phyloP scores from a whole-genome alignment of 2,113 vertebrate species.

The Castor canadensis region DNA sequence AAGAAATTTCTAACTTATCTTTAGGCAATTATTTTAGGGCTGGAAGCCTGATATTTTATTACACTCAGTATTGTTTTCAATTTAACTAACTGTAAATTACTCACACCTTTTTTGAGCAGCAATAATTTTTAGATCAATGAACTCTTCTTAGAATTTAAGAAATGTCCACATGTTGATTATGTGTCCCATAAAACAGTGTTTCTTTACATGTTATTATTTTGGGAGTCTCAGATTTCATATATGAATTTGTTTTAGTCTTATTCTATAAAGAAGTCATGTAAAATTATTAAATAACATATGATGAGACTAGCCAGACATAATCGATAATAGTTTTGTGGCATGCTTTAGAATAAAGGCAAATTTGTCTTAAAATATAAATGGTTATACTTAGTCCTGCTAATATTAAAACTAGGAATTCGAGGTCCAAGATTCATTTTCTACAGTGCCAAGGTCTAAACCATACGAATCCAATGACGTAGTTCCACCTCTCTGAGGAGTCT shows the following conservation, averaged over 20 bases:
- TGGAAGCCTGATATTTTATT: constrained; percentile 57
- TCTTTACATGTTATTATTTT: constrained; percentile 55
- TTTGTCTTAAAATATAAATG: constrained; percentile 25
- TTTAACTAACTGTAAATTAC: constrained; percentile 65
- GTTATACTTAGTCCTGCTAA: not conserved
- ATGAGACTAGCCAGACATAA: not conserved
- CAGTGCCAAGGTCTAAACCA: not conserved
- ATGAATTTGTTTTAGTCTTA: constrained; percentile 43
- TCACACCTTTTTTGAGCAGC: constrained; percentile 1
- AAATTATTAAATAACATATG: not conserved
- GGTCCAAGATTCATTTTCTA: not conserved
- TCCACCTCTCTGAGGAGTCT: not conserved
- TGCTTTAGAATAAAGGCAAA: not conserved
- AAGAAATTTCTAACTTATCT: constrained; percentile 61
- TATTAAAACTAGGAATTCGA: not conserved
- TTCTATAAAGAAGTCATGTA: constrained; percentile 21
- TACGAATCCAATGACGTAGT: not conserved
- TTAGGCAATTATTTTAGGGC: constrained; percentile 55
- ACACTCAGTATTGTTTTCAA: constrained; percentile 50
- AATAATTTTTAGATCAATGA: constrained; percentile 62
- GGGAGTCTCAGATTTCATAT: constrained; percentile 23
- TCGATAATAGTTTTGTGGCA: not conserved
- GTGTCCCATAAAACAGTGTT: constrained; percentile 15
- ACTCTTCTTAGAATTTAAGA: constrained; percentile 42
- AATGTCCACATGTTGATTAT: constrained; percentile 30